Percentiles rank a stretch among this genome's conserved stretches.
Conservation (phyloP, 2,888 invertebrate species). For the Amphipoea oculea region DNA sequence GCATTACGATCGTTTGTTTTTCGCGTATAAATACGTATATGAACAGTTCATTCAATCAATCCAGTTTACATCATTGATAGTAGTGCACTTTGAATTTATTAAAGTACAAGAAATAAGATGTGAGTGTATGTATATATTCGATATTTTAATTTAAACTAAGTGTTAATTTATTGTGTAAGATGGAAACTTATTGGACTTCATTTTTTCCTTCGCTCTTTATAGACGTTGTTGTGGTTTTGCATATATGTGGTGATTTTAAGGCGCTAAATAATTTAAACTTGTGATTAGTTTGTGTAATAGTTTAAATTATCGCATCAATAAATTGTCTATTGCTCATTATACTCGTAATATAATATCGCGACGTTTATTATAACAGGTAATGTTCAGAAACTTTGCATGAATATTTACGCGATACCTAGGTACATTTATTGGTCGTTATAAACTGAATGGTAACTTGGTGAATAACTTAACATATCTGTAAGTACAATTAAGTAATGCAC, state of each 20-base stretch:
- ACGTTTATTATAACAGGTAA: slow-evolving; percentile 18
- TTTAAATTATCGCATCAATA: slow-evolving; percentile 4
- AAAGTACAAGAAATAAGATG: slow-evolving; percentile 54
- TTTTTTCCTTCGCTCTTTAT: slow-evolving; percentile 32
- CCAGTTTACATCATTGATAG: slow-evolving; percentile 60
- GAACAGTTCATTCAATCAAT: slow-evolving; percentile 61
- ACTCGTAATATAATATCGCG: slow-evolving; percentile 23
- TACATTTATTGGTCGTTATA: slow-evolving; percentile 13
- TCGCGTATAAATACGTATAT: slow-evolving; percentile 60
- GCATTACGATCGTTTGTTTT: slow-evolving; percentile 48
- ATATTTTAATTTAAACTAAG: slow-evolving; percentile 60
- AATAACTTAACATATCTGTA: slow-evolving; percentile 21
- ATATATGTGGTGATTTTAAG: slow-evolving; percentile 6
- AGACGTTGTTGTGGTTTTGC: not conserved
- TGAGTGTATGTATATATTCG: slow-evolving; percentile 53
- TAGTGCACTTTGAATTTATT: slow-evolving; percentile 58
- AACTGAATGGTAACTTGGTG: slow-evolving; percentile 1
- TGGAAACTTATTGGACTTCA: slow-evolving; percentile 32
- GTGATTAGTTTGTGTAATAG: slow-evolving; percentile 13
- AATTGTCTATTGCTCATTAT: slow-evolving; percentile 29
- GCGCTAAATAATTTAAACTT: not conserved
- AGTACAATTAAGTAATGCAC: not conserved
- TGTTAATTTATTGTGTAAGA: slow-evolving; percentile 47
- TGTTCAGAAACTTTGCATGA: slow-evolving; percentile 2
- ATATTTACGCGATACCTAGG: slow-evolving; percentile 1